Percentiles rank a stretch among this genome's conserved stretches.
Evolutionary conservation across 1,140 invertebrate genomes (phyloP).

Genomic region (Penaeus japonicus): DNA sequence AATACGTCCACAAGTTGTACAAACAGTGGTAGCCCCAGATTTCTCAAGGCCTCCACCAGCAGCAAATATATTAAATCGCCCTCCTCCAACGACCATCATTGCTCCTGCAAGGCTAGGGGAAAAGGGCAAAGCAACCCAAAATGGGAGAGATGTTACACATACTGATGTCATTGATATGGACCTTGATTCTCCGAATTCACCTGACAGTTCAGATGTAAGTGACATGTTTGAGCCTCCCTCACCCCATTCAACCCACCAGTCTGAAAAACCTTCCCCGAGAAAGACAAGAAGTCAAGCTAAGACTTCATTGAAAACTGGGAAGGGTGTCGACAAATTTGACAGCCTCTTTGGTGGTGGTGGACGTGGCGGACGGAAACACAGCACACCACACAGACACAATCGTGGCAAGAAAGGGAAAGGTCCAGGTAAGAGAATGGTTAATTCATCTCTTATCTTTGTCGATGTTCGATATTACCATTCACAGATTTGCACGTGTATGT

Average conservation of each 20-base stretch:
- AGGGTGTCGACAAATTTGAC: slow-evolving; percentile 33
- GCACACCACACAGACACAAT: slow-evolving; percentile 51
- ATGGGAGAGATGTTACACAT: slow-evolving; percentile 63
- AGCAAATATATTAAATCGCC: slow-evolving; percentile 41
- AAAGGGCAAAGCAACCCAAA: slow-evolving; percentile 55
- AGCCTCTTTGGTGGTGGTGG: slow-evolving; percentile 13
- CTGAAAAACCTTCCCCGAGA: slow-evolving; percentile 45
- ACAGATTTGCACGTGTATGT: background rate
- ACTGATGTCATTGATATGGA: slow-evolving; percentile 71
- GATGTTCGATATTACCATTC: background rate
- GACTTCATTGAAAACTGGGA: slow-evolving; percentile 20
- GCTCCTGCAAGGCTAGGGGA: slow-evolving; percentile 46
- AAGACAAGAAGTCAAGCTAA: slow-evolving; percentile 41
- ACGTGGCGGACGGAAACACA: slow-evolving; percentile 53
- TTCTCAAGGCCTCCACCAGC: slow-evolving; percentile 57
- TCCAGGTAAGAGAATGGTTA: background rate
- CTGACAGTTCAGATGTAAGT: slow-evolving; percentile 82
- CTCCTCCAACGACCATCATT: slow-evolving; percentile 54
- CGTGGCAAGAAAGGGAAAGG: slow-evolving; percentile 58
- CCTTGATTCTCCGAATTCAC: slow-evolving; percentile 65
- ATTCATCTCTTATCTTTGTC: background rate
- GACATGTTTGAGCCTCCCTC: slow-evolving; percentile 82
- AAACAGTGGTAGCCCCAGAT: slow-evolving; percentile 55
- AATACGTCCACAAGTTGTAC: slow-evolving; percentile 43
- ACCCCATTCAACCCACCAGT: slow-evolving; percentile 62